Conservation (phyloP, 92 coral and sea anemone species). For the Porites rus region DNA sequence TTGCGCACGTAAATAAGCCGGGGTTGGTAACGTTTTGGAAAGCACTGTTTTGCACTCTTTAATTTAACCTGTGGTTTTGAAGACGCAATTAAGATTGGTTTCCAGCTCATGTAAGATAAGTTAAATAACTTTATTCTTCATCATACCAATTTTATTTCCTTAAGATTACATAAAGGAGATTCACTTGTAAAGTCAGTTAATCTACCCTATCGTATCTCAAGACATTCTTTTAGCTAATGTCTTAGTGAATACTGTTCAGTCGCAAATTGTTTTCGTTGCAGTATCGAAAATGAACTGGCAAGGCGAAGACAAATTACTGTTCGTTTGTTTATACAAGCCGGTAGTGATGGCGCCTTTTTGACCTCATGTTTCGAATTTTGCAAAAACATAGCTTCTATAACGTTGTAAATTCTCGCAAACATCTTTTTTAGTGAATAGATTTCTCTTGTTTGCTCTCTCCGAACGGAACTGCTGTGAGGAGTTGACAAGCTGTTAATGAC, state of each 20-base stretch:
- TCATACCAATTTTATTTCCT: background rate
- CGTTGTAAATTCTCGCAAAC: conserved; percentile 37
- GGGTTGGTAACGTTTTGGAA: background rate
- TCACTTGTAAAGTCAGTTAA: conserved; percentile 8
- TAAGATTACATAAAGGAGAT: background rate
- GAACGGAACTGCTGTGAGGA: conserved; percentile 83
- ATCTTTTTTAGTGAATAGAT: conserved; percentile 39
- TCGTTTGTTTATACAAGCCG: conserved; percentile 47
- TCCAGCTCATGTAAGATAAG: background rate
- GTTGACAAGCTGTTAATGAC: conserved; percentile 56
- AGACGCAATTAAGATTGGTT: background rate
- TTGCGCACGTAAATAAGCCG: conserved; percentile 63
- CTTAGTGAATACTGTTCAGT: background rate
- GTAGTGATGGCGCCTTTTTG: conserved; percentile 30
- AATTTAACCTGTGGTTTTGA: background rate
- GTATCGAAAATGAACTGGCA: conserved; percentile 39
- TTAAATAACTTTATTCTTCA: too few species aligned
- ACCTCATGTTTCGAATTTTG: conserved; percentile 35
- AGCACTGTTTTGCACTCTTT: background rate
- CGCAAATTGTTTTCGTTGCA: background rate
- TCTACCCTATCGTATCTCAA: background rate
- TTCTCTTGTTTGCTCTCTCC: conserved; percentile 47
- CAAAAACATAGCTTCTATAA: conserved; percentile 21
- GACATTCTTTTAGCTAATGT: conserved; percentile 15
- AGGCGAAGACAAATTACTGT: conserved; percentile 17